Conservation (phyloP, 2,888 invertebrate genomes). For the Lathronympha strigana region DNA sequence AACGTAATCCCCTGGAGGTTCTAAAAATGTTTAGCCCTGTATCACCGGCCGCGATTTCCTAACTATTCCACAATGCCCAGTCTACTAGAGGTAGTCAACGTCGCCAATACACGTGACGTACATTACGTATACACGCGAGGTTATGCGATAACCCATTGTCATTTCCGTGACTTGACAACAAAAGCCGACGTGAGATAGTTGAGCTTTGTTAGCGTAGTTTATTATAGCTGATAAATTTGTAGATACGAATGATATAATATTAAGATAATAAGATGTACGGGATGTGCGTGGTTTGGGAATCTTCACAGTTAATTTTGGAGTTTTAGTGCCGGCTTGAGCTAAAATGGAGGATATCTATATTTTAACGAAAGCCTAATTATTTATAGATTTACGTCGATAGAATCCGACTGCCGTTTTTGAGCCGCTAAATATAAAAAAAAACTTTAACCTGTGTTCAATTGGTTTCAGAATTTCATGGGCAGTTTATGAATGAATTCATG, state of each 20-base stretch:
- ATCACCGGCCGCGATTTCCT: background rate
- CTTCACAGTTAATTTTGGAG: background rate
- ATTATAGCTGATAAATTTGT: slow-evolving; percentile 2
- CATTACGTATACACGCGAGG: background rate
- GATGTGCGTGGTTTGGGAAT: background rate
- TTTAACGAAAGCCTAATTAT: too few relatives aligned
- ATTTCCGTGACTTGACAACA: slow-evolving; percentile 38
- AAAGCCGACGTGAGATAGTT: slow-evolving; percentile 6
- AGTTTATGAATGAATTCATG: too few relatives aligned
- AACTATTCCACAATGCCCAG: background rate
- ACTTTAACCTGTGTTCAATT: too few relatives aligned
- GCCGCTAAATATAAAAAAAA: too few relatives aligned
- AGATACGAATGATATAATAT: background rate
- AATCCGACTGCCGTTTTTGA: too few relatives aligned
- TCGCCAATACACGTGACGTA: slow-evolving; percentile 8
- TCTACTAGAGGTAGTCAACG: background rate
- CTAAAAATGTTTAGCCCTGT: too few relatives aligned
- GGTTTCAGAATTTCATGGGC: too few relatives aligned
- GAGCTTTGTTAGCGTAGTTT: slow-evolving; percentile 14
- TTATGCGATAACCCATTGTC: slow-evolving; percentile 36
- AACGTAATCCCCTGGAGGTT: too few relatives aligned
- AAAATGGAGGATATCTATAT: too few relatives aligned
- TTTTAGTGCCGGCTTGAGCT: too few relatives aligned
- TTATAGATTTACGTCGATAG: too few relatives aligned
- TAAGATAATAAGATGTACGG: background rate